Evolutionary conservation across 2,113 vertebrate genomes (phyloP).

Genomic region (Pterophyllum scalare): DNA sequence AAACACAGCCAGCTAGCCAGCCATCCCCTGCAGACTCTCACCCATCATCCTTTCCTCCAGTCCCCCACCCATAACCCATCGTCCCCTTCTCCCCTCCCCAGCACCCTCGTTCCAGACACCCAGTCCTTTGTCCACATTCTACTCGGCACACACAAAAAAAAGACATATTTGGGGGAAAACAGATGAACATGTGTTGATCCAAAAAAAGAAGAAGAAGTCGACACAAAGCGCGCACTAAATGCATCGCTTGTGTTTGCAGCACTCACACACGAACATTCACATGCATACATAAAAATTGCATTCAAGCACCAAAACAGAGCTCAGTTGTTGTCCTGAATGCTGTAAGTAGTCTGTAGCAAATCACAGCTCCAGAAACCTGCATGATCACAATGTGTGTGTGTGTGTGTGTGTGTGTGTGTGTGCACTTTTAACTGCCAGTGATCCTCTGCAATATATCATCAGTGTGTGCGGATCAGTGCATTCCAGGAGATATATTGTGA

Average conservation of each 20-base stretch:
- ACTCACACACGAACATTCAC: not conserved
- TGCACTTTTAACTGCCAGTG: not conserved
- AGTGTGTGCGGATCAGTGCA: not conserved
- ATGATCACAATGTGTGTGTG: not conserved
- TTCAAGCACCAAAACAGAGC: constrained; percentile 12
- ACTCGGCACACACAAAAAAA: constrained; percentile 35
- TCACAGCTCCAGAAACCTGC: not conserved
- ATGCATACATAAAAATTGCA: not conserved
- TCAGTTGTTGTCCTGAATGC: constrained; percentile 20
- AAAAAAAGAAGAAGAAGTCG: constrained; percentile 20
- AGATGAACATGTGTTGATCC: constrained; percentile 57
- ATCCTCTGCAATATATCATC: constrained; percentile 1
- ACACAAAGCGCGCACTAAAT: constrained; percentile 15
- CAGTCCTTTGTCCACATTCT: constrained; percentile 70
- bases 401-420: not conserved
- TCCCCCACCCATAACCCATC: constrained; percentile 58
- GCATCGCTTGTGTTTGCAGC: not conserved
- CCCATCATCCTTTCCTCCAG: constrained; percentile 44
- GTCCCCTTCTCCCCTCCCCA: constrained; percentile 43
- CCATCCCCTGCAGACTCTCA: constrained; percentile 57
- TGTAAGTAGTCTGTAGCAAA: not conserved
- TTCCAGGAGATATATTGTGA: constrained; percentile 8
- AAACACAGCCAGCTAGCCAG: constrained; percentile 56
- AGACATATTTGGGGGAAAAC: constrained; percentile 46
- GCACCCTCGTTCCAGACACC: constrained; percentile 73